Percentiles rank a stretch among this genome's conserved stretches.
Evolutionary conservation across 1,140 invertebrate genomes (phyloP).

Genomic region (Sycobia sp.): DNA sequence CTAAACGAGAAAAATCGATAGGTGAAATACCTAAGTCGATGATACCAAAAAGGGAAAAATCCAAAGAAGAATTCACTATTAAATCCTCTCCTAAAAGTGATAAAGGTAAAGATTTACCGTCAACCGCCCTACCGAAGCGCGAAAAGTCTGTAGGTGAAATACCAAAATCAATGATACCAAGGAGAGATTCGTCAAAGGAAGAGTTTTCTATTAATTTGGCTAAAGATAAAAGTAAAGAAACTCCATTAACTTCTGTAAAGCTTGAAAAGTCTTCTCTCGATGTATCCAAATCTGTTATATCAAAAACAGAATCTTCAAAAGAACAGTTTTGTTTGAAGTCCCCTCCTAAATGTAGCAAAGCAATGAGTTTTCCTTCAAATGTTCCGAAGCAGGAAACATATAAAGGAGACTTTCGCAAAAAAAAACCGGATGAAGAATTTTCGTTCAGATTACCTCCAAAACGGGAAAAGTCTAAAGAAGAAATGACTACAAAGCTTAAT

Average conservation of each 20-base stretch:
- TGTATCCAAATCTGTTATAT: constrained; percentile 24
- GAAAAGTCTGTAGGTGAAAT: not conserved
- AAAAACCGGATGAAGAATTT: too few relatives aligned
- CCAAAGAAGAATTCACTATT: constrained; percentile 8
- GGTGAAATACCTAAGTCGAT: constrained; percentile 22
- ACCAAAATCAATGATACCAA: constrained; percentile 5
- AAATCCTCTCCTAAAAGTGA: constrained; percentile 6
- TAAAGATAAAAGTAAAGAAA: not conserved
- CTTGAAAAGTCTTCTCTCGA: not conserved
- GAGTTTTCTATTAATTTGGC: constrained; percentile 6
- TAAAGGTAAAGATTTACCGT: not conserved
- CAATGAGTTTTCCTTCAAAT: too few relatives aligned
- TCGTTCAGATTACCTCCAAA: too few relatives aligned
- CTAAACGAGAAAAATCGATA: not conserved
- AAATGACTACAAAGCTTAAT: not conserved
- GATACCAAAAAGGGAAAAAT: constrained; percentile 24
- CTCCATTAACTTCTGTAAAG: not conserved
- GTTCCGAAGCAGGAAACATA: too few relatives aligned
- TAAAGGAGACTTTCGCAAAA: too few relatives aligned
- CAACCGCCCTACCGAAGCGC: not conserved
- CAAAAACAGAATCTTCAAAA: constrained; percentile 19
- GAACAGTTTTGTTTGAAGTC: constrained; percentile 27
- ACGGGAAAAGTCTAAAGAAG: constrained; percentile 27
- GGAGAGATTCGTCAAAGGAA: constrained; percentile 8
- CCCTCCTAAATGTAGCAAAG: too few relatives aligned